Conservation (phyloP, 2,888 invertebrate genomes). For the Zaprionus lineosus region DNA sequence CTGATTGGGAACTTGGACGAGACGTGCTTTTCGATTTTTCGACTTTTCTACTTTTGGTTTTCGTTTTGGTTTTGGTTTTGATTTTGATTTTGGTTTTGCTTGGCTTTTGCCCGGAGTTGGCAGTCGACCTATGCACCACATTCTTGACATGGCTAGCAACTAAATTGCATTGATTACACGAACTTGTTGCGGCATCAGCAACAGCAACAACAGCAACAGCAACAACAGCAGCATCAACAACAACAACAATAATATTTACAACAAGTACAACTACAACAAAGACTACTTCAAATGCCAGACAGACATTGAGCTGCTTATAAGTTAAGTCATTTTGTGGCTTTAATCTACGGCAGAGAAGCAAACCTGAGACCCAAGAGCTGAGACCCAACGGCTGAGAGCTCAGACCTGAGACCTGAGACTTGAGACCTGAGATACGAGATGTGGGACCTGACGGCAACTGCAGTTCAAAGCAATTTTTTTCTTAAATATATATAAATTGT, state of each 20-base stretch:
- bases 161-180: conserved; percentile 71
- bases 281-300: conserved; percentile 61
- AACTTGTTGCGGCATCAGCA: conserved; percentile 63
- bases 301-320: conserved; percentile 56
- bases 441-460: conserved; percentile 19
- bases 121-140: conserved; percentile 65
- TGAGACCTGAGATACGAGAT: conserved; percentile 15
- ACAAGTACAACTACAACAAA: conserved; percentile 12
- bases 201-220: conserved; percentile 15
- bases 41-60: too few relatives aligned
- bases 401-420: conserved; percentile 15
- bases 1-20: conserved; percentile 8
- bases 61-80: too few relatives aligned
- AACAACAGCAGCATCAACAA: conserved; percentile 4
- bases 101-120: too few relatives aligned
- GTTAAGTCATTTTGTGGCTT: conserved; percentile 70
- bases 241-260: conserved; percentile 17
- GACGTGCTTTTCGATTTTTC: too few relatives aligned
- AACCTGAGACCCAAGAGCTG: conserved; percentile 29
- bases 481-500: conserved; percentile 54
- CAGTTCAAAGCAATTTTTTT: conserved; percentile 53
- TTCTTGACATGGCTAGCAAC: conserved; percentile 65
- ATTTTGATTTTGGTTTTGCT: too few relatives aligned
- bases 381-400: conserved; percentile 4
- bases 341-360: conserved; percentile 44